Conservation (phyloP, 2,113 vertebrate genomes). For the Carassius auratus region DNA sequence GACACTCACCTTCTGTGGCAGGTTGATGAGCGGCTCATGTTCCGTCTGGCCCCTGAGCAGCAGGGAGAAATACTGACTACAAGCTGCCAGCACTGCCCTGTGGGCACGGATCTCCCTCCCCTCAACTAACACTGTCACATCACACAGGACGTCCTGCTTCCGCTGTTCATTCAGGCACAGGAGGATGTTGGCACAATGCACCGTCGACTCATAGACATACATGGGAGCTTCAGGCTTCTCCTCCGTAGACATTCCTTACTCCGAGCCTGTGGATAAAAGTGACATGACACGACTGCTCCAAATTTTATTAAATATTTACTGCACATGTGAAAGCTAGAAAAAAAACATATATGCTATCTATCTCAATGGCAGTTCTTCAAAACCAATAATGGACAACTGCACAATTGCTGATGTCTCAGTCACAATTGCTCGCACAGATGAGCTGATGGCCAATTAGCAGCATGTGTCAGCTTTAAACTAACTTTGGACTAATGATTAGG, state of each 20-base stretch:
- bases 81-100: constrained; percentile 90
- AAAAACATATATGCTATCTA: neutral
- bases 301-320: neutral
- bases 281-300: constrained; percentile 41
- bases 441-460: neutral
- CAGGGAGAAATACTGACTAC: constrained; percentile 94
- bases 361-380: neutral
- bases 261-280: constrained; percentile 75
- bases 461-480: constrained; percentile 3
- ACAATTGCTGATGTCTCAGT: neutral
- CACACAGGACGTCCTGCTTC: constrained; percentile 92
- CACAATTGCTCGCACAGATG: too few species aligned
- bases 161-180: constrained; percentile 95
- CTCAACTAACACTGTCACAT: constrained; percentile 91
- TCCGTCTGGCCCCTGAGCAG: constrained; percentile 84
- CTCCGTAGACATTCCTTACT: constrained; percentile 88
- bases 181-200: constrained; percentile 95
- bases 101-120: constrained; percentile 92
- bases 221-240: constrained; percentile 89
- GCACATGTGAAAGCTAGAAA: neutral
- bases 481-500: neutral
- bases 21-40: constrained; percentile 87
- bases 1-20: constrained; percentile 87
- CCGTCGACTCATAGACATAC: constrained; percentile 96
- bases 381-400: neutral